Evolutionary conservation across 2,113 vertebrate species (phyloP).

Genomic region (Xiphophorus maculatus): DNA sequence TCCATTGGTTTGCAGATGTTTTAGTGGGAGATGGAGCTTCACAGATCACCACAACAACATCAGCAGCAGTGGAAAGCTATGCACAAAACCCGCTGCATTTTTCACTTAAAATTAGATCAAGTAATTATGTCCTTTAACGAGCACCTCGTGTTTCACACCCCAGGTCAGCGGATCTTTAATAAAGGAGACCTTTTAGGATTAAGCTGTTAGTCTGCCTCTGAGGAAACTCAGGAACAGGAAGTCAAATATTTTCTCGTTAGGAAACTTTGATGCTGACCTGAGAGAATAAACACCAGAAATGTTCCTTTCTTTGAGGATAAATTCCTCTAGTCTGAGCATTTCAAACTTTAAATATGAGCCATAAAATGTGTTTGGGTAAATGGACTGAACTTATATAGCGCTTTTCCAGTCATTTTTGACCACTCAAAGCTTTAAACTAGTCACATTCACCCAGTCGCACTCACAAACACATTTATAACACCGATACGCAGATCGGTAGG

Average conservation of each 20-base stretch:
- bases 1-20: constrained; percentile 25
- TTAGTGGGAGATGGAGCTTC: constrained; percentile 34
- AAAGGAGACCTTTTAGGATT: constrained; percentile 3
- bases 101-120: constrained; percentile 34
- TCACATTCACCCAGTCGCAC: too few relatives aligned
- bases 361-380: too few relatives aligned
- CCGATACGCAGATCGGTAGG: too few relatives aligned
- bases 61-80: background rate
- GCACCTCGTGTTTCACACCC: background rate
- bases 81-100: constrained; percentile 12
- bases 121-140: constrained; percentile 15
- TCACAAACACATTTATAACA: too few relatives aligned
- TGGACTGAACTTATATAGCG: too few relatives aligned
- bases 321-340: background rate
- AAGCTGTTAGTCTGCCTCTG: background rate
- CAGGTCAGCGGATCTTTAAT: constrained; percentile 3
- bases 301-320: background rate
- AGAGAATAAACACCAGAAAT: background rate
- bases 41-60: constrained; percentile 30
- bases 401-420: too few relatives aligned
- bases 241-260: constrained; percentile 13
- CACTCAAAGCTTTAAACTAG: too few relatives aligned
- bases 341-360: too few relatives aligned
- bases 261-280: constrained; percentile 16
- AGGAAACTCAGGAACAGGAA: constrained; percentile 4